Conservation (phyloP, 2,888 invertebrate genomes). For the Amphipoea lucens region DNA sequence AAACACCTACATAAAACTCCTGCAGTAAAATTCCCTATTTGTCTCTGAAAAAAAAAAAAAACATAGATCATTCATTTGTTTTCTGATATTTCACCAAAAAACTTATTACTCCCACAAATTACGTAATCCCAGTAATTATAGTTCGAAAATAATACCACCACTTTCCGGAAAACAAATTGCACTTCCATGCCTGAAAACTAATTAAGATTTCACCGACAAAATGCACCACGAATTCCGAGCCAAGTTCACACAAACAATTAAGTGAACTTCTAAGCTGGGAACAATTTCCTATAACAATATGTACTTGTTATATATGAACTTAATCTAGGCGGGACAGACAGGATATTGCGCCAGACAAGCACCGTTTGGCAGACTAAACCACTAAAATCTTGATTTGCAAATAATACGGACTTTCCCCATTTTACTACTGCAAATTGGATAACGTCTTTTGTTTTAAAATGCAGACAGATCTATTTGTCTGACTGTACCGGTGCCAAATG, state of each 20-base stretch:
- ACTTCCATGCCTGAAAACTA: conserved; percentile 49
- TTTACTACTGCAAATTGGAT: conserved; percentile 58
- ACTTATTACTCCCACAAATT: background rate
- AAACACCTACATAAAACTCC: background rate
- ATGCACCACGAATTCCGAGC: conserved; percentile 50
- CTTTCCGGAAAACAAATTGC: conserved; percentile 43
- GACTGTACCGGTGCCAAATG: conserved; percentile 48
- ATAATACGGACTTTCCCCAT: conserved; percentile 48
- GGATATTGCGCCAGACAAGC: conserved; percentile 61
- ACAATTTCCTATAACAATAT: conserved; percentile 59
- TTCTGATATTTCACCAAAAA: background rate
- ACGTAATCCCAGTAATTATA: background rate
- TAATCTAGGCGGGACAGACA: conserved; percentile 55
- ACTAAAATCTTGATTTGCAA: conserved; percentile 52
- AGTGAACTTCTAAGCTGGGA: conserved; percentile 62
- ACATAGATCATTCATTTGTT: background rate
- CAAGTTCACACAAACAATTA: conserved; percentile 65
- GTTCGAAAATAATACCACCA: conserved; percentile 25
- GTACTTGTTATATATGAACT: conserved; percentile 37
- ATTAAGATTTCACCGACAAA: conserved; percentile 61
- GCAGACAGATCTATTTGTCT: conserved; percentile 59
- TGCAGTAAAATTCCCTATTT: background rate
- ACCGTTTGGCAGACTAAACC: conserved; percentile 59
- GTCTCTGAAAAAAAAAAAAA: too few species aligned
- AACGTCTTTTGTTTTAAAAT: conserved; percentile 50